A percentile compares a stretch with the other conserved stretches of the same genome.
These are phyloP conservation scores for Carcina quercana DNA, from an alignment of 2,888 invertebrate genomes.

Conservation along the genomic window DNA sequence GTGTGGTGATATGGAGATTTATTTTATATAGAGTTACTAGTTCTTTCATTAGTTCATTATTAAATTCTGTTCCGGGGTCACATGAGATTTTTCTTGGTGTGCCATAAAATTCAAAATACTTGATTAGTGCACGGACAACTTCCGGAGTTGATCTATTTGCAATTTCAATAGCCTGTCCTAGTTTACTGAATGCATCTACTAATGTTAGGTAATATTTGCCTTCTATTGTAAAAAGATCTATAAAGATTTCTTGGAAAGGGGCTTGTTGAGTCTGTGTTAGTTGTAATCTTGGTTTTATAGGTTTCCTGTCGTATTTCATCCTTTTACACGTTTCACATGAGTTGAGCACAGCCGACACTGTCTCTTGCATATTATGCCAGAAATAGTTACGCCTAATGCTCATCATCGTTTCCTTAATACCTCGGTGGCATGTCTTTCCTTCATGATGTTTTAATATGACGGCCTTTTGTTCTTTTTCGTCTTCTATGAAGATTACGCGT, in stretches of 20 bases:
- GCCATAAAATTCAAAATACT: slow-evolving; percentile 13
- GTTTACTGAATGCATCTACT: slow-evolving; percentile 17
- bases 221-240: slow-evolving; percentile 15
- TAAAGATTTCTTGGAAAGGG: slow-evolving; percentile 13
- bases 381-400: slow-evolving; percentile 16
- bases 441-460: slow-evolving; percentile 16
- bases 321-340: slow-evolving; percentile 9
- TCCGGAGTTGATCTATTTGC: slow-evolving; percentile 12
- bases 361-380: slow-evolving; percentile 19
- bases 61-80: slow-evolving; percentile 8
- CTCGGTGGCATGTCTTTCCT: slow-evolving; percentile 20
- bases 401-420: slow-evolving; percentile 18
- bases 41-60: slow-evolving; percentile 14
- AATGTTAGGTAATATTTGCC: slow-evolving; percentile 12
- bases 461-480: slow-evolving; percentile 15
- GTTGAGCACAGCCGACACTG: slow-evolving; percentile 12
- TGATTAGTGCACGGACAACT: slow-evolving; percentile 12
- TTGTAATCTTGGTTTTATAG: slow-evolving; percentile 7
- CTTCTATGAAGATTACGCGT: slow-evolving; percentile 12
- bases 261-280: slow-evolving; percentile 6
- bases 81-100: slow-evolving; percentile 3
- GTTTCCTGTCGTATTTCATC: slow-evolving; percentile 16
- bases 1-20: slow-evolving; percentile 18
- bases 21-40: slow-evolving; percentile 15
- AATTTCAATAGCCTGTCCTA: slow-evolving; percentile 15